Base-by-base conservation (phyloP, 2,797 vertebrate genomes). In the Parambassis ranga region DNA sequence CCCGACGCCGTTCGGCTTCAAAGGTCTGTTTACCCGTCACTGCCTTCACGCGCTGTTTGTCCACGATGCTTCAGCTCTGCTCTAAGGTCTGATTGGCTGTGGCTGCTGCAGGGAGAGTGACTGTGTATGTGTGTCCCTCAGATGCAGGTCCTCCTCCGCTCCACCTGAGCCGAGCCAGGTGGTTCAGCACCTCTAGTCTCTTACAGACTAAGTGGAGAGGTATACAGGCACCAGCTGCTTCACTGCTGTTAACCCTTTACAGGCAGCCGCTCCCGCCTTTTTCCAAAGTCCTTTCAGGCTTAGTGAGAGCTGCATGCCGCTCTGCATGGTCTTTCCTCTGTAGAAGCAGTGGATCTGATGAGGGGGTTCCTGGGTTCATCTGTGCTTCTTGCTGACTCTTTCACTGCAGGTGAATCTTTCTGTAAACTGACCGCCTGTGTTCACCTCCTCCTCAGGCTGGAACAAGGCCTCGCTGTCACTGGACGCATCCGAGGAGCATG, bases 1-100 rank as follows among this genome's bases (percentile, higher is more conserved):
- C 70, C 98, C 96, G 47, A 97, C 96, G 59, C 98, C 97, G 6
- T 94, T 99, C 80, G 97, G 97, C 89, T 92, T 96, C 85, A 96
- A 94, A 97, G 97, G 97, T 98, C 5, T 16, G 2, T 30, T 30
- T 1, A 14, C 7, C 24, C 3, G 0, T 18, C 5, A 5, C 26
- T 43, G 33, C 10, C 1, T 7, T 2, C 3, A 14, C 14, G 28
- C n/a, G 10, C 31, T 20, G 5, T 7, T 60, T 13, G 26, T 28
- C 32, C n/a, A 5, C 31, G 31, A 48, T 36, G 20, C 18, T 31
- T 13, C 28, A 44, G 62, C 42, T 23, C 13, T 7, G 43, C 27
- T 48, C 8, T 75, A 6, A 11, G 18, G 28, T 58, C 33, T 22
- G 3, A 52, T 30, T 32, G 14, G 44, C 55, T 48, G 33, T n/a